These are phyloP conservation scores for Bubalus kerabau DNA, from an alignment of 2,113 vertebrate species.

Conservation along the genomic window DNA sequence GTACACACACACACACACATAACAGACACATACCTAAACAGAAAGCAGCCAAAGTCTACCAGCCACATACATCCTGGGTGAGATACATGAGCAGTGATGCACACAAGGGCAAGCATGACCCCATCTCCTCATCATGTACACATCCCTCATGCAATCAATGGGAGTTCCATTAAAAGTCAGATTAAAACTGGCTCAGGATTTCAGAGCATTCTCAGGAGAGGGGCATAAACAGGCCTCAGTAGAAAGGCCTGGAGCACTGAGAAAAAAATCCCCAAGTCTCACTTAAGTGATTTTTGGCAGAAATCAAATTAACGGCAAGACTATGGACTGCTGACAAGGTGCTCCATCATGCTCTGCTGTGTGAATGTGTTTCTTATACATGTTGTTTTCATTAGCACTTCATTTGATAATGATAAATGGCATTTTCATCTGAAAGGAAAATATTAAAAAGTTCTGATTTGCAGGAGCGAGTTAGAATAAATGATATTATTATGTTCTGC, in stretches of 20 bases:
- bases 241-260: constrained; percentile 77
- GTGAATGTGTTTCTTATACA: constrained; percentile 64
- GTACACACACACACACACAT: background rate
- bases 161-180: constrained; percentile 55
- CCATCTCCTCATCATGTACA: background rate
- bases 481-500: constrained; percentile 73
- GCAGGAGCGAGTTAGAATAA: constrained; percentile 76
- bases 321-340: constrained; percentile 80
- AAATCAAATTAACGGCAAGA: constrained; percentile 82
- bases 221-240: constrained; percentile 76
- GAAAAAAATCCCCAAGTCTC: constrained; percentile 78
- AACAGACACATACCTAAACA: background rate
- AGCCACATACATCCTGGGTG: background rate
- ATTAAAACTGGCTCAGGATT: constrained; percentile 54
- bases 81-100: background rate
- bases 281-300: constrained; percentile 85
- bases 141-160: background rate
- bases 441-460: constrained; percentile 78
- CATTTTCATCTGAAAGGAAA: constrained; percentile 80
- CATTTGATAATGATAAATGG: constrained; percentile 78
- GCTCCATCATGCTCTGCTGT: constrained; percentile 77
- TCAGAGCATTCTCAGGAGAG: constrained; percentile 65
- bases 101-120: background rate
- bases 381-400: constrained; percentile 79
- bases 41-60: background rate